Conservation (phyloP, 2,797 vertebrate species). For the Platalea minor region DNA sequence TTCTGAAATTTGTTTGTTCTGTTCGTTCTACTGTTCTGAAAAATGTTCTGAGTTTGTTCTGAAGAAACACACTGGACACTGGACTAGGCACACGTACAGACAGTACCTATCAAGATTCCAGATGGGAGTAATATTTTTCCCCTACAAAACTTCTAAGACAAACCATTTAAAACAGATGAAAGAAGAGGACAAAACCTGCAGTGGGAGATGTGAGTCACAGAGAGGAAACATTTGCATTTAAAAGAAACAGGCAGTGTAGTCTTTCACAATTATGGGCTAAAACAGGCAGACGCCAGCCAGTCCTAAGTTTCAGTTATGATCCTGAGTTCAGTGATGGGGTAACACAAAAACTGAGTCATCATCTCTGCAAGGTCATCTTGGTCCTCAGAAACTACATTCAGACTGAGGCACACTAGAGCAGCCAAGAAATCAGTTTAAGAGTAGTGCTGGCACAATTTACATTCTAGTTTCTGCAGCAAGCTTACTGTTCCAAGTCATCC, state of each 20-base stretch:
- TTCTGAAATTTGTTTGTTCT: background rate
- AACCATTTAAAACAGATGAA: conserved; percentile 39
- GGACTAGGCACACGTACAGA: background rate
- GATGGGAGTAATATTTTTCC: background rate
- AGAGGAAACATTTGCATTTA: conserved; percentile 46
- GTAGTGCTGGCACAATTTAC: background rate
- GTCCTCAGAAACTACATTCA: background rate
- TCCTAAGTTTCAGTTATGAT: background rate
- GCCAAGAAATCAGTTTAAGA: background rate
- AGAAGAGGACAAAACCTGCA: conserved; percentile 14
- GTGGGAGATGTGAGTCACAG: conserved; percentile 28
- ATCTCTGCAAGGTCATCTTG: background rate
- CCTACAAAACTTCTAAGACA: background rate
- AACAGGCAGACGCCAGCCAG: background rate
- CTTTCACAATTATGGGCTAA: background rate
- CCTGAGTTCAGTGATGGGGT: background rate
- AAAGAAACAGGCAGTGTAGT: conserved; percentile 15
- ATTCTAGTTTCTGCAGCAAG: background rate
- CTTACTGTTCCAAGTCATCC: background rate
- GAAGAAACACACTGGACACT: background rate
- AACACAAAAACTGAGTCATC: background rate
- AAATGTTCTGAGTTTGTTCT: background rate
- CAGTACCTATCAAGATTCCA: background rate
- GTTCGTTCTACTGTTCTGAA: background rate
- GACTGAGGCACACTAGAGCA: background rate